phyloP scores from a whole-genome alignment of 2,113 vertebrate genomes.

The Hippocampus zosterae region DNA sequence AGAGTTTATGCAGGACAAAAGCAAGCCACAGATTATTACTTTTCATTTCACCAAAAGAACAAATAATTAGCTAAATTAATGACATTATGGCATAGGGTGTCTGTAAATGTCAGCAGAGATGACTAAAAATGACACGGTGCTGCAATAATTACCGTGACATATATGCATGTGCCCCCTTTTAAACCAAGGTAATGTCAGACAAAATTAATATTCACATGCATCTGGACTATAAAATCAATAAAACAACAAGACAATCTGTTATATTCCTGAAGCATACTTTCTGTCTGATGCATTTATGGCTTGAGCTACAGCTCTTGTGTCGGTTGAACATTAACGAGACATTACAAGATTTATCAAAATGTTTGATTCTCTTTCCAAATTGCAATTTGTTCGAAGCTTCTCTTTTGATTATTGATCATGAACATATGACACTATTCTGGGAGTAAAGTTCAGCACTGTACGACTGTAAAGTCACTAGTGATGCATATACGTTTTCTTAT shows the following conservation, averaged over 20 bases:
- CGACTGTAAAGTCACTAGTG: background rate
- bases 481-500: too few relatives aligned
- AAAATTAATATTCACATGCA: too few relatives aligned
- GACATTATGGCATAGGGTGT: background rate
- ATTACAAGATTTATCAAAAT: background rate
- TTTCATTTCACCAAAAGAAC: background rate
- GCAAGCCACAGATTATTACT: background rate
- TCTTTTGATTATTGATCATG: background rate
- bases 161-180: too few relatives aligned
- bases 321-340: background rate
- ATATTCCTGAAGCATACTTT: background rate
- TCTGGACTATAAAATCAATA: background rate
- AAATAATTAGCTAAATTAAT: background rate
- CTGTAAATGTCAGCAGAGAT: too few relatives aligned
- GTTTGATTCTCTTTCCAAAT: background rate
- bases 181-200: too few relatives aligned
- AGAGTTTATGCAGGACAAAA: background rate
- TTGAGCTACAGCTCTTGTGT: background rate
- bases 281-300: background rate
- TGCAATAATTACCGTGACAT: too few relatives aligned
- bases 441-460: background rate
- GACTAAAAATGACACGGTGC: background rate
- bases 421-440: background rate
- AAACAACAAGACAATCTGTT: background rate
- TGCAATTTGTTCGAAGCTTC: background rate